These are phyloP conservation scores for Carettochelys insculpta DNA, from an alignment of 2,113 vertebrate genomes.

Conservation along the genomic window DNA sequence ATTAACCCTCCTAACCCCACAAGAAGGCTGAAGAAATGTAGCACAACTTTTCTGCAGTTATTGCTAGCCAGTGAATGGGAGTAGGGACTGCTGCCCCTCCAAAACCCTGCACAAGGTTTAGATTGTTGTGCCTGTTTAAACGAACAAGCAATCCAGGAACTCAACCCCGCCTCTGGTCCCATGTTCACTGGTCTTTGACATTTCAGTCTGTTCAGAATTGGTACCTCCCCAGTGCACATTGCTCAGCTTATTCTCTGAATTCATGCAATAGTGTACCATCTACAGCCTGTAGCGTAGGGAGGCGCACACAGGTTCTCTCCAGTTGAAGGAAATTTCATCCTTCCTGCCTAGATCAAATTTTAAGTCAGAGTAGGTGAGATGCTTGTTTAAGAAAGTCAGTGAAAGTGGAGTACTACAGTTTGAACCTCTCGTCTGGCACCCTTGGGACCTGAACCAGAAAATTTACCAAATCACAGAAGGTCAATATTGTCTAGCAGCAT, in stretches of 20 bases:
- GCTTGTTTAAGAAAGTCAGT: slow-evolving; percentile 24
- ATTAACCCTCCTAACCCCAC: not conserved
- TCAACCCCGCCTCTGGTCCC: not conserved
- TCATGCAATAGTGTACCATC: not conserved
- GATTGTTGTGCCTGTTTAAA: not conserved
- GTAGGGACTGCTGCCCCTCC: not conserved
- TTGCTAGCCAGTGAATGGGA: not conserved
- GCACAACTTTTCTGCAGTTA: not conserved
- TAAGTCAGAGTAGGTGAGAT: slow-evolving; percentile 19
- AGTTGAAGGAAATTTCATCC: slow-evolving; percentile 32
- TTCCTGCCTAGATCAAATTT: slow-evolving; percentile 57
- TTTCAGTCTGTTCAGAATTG: not conserved
- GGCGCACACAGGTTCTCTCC: not conserved
- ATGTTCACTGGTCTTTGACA: slow-evolving; percentile 43
- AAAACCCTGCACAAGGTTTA: not conserved
- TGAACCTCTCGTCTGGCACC: no score
- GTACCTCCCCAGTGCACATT: not conserved
- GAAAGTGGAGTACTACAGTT: not conserved
- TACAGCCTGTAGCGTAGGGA: not conserved
- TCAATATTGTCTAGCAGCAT: no score
- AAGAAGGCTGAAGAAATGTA: not conserved
- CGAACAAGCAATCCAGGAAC: slow-evolving; percentile 30
- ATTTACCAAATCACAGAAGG: no score
- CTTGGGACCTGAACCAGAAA: no score
- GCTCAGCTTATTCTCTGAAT: not conserved